Conservation (phyloP, 2,888 invertebrate species). For the Phymatocera aterrima region DNA sequence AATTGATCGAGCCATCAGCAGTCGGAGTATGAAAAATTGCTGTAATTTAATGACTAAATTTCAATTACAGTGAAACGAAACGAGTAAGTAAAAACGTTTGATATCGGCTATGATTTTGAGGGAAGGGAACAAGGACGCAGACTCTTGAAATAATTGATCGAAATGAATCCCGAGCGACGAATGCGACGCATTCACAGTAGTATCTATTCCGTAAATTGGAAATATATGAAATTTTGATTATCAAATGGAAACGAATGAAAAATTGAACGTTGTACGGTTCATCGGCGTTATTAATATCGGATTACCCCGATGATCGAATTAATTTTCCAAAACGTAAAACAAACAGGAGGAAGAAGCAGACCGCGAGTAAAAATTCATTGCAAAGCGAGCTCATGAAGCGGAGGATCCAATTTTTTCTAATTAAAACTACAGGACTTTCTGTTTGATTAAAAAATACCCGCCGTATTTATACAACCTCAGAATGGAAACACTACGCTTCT, state of each 20-base stretch:
- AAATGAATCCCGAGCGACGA: neutral
- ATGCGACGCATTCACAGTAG: neutral
- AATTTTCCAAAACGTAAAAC: neutral
- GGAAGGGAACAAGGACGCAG: neutral
- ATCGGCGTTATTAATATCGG: slow-evolving; percentile 17
- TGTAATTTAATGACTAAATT: neutral
- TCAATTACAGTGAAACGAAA: neutral
- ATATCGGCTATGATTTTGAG: slow-evolving; percentile 2
- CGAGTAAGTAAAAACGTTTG: neutral
- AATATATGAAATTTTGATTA: neutral
- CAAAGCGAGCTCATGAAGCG: neutral
- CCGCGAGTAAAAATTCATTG: slow-evolving; percentile 3
- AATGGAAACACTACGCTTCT: neutral
- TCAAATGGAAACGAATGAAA: neutral
- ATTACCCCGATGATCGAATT: neutral
- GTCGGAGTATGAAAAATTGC: neutral
- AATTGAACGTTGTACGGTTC: neutral
- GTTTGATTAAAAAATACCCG: neutral
- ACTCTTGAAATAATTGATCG: neutral
- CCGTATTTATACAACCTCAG: neutral
- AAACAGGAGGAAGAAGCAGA: no score
- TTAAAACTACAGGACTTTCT: neutral
- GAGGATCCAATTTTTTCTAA: slow-evolving; percentile 1
- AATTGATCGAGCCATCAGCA: no score
- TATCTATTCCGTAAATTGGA: neutral